Conservation (phyloP, 2,797 vertebrate species). For the Centroberyx gerrardi region DNA sequence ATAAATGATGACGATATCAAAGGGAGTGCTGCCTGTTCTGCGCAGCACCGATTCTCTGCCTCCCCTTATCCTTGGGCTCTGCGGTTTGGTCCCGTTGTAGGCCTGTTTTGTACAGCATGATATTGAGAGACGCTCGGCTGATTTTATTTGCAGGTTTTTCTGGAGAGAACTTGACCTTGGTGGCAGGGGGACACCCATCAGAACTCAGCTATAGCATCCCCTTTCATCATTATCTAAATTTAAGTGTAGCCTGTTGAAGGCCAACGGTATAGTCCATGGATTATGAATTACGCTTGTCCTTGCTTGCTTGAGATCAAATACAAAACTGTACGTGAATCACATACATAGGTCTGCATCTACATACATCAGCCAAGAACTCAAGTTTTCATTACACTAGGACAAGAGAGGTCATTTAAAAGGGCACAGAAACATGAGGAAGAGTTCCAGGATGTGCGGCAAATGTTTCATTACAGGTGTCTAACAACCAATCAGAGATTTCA, state of each 20-base stretch:
- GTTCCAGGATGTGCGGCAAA: no score
- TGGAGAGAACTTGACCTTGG: no score
- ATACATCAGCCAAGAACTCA: not conserved
- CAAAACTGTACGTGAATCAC: not conserved
- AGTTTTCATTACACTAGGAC: not conserved
- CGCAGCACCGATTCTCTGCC: not conserved
- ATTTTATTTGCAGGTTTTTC: no score
- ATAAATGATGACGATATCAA: slow-evolving; percentile 69
- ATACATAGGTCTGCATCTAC: not conserved
- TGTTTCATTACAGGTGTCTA: no score
- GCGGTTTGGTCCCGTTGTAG: no score
- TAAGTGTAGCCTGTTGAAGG: not conserved
- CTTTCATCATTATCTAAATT: not conserved
- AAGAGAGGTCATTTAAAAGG: not conserved
- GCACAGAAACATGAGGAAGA: not conserved
- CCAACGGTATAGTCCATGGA: not conserved
- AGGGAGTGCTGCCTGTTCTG: slow-evolving; percentile 47
- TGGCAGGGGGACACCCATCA: no score
- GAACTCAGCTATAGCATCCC: not conserved
- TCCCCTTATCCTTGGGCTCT: no score
- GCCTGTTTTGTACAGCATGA: no score
- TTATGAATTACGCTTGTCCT: not conserved
- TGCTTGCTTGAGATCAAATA: not conserved
- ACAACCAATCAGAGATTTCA: no score
- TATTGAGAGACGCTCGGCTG: no score